These are phyloP conservation scores for Nebria salina DNA, from an alignment of 2,888 invertebrate genomes.

Conservation along the genomic window DNA sequence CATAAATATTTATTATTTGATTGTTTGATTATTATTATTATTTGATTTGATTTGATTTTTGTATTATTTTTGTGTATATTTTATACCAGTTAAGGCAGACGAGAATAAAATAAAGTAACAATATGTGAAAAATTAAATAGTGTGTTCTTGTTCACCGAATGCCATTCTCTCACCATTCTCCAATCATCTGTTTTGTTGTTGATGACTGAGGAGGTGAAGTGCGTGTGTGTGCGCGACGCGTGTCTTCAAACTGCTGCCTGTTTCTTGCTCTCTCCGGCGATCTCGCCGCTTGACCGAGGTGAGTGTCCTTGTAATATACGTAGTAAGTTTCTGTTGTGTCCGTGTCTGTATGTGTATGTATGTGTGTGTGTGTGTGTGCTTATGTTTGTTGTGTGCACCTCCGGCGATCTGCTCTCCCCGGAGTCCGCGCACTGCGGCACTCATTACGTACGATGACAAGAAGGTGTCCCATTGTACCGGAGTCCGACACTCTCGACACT, in stretches of 20 bases:
- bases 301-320: constrained; percentile 34
- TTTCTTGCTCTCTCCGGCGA: not conserved
- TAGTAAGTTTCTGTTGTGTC: not conserved
- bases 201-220: constrained; percentile 22
- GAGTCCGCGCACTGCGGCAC: not conserved
- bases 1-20: constrained; percentile 48
- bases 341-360: not conserved
- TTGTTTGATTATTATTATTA: constrained; percentile 61
- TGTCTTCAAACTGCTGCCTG: constrained; percentile 14
- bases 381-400: not conserved
- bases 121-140: constrained; percentile 59
- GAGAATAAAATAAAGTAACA: constrained; percentile 60
- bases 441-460: constrained; percentile 18
- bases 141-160: constrained; percentile 48
- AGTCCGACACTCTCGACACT: not conserved
- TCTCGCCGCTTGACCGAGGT: constrained; percentile 28
- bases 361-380: not conserved
- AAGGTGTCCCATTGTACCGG: constrained; percentile 4
- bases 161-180: not conserved
- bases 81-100: constrained; percentile 61
- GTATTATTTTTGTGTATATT: constrained; percentile 63
- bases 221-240: constrained; percentile 12
- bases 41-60: constrained; percentile 56
- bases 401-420: not conserved
- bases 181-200: not conserved